Conservation (phyloP, 2,888 invertebrate genomes). For the Tenthredo mesomela region DNA sequence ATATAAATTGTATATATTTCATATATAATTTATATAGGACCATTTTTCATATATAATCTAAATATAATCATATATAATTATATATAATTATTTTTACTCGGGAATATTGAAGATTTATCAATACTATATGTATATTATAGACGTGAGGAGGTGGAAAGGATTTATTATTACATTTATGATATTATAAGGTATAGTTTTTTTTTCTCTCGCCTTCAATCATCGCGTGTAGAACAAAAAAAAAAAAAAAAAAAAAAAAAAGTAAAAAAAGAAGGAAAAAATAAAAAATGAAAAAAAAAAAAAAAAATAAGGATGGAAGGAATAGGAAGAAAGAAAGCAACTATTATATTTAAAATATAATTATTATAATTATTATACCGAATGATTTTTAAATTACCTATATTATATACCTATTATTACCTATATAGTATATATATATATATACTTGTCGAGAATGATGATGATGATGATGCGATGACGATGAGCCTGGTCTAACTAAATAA, state of each 20-base stretch:
- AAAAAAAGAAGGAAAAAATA: not conserved
- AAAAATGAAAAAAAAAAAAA: not conserved
- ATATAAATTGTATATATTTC: no score
- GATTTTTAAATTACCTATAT: conserved; percentile 8
- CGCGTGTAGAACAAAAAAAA: not conserved
- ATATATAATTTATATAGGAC: no score
- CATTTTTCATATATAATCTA: no score
- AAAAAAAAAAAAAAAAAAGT: not conserved
- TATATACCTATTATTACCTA: not conserved
- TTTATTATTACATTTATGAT: not conserved
- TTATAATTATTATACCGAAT: not conserved
- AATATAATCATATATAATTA: no score
- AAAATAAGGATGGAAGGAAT: not conserved
- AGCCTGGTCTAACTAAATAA: conserved; percentile 71
- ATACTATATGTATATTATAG: no score
- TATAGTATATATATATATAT: not conserved
- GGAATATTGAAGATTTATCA: no score
- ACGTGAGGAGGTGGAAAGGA: not conserved
- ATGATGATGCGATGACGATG: conserved; percentile 55
- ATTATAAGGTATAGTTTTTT: not conserved
- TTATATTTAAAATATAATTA: not conserved
- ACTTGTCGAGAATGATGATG: not conserved
- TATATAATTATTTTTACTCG: no score
- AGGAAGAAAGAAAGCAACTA: not conserved
- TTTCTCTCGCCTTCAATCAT: not conserved